A percentile compares a stretch with the other conserved stretches of the same genome.
These are phyloP conservation scores for Tetramorium bicarinatum DNA, from an alignment of 2,888 invertebrate genomes.

Conservation along the genomic window DNA sequence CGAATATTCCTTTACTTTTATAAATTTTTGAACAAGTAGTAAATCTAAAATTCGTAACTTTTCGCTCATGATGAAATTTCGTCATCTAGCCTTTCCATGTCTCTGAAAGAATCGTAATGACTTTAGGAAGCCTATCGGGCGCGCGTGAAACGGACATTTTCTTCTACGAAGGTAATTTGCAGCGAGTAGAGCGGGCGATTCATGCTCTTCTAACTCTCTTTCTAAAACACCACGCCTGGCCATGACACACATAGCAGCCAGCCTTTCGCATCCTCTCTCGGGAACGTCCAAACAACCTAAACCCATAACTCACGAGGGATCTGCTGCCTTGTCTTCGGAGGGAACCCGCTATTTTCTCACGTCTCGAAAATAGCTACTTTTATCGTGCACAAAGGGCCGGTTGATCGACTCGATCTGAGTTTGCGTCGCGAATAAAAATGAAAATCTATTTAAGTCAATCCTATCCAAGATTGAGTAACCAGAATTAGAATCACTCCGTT, in stretches of 20 bases:
- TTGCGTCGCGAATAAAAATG: conserved; percentile 38
- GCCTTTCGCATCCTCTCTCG: conserved; percentile 76
- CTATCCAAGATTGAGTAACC: not conserved
- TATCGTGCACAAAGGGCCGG: conserved; percentile 39
- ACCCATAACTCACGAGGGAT: conserved; percentile 65
- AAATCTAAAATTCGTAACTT: not conserved
- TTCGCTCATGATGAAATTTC: not conserved
- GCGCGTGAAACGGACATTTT: conserved; percentile 59
- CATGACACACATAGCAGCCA: conserved; percentile 74
- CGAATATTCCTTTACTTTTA: not conserved
- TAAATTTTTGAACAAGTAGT: not conserved
- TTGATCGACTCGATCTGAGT: conserved; percentile 41
- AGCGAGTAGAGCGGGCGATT: conserved; percentile 62
- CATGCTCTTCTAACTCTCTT: conserved; percentile 70
- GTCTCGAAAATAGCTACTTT: conserved; percentile 47
- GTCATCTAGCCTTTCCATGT: not conserved
- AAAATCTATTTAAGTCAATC: not conserved
- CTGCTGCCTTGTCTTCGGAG: conserved; percentile 59
- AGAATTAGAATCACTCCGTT: not conserved
- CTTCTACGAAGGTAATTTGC: conserved; percentile 68
- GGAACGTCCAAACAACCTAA: conserved; percentile 68
- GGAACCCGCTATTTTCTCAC: conserved; percentile 65
- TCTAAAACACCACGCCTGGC: conserved; percentile 74
- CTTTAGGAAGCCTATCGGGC: conserved; percentile 52
- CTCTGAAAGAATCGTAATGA: not conserved